phyloP scores from a whole-genome alignment of 2,113 vertebrate species.

The Falcunculus frontatus region DNA sequence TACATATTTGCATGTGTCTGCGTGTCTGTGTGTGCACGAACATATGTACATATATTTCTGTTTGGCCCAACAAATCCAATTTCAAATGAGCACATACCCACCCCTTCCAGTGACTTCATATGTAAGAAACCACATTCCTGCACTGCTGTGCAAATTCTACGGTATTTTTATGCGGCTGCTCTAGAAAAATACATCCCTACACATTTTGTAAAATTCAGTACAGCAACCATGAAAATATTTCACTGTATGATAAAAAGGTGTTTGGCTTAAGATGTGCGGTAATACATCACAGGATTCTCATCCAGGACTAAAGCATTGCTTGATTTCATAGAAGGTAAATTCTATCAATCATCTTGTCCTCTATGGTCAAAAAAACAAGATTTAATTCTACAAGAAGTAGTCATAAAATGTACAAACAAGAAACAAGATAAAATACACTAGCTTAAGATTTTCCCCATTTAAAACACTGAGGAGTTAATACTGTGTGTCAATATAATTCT shows the following conservation, averaged over 20 bases:
- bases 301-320: background rate
- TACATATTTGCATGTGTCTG: fast-evolving
- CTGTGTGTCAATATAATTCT: background rate
- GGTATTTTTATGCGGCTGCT: background rate
- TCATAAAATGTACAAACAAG: background rate
- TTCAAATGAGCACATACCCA: background rate
- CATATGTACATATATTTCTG: background rate
- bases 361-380: background rate
- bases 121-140: background rate
- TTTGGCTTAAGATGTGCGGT: background rate
- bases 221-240: background rate
- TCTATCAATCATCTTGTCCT: background rate
- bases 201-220: background rate
- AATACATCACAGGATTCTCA: background rate
- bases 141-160: background rate
- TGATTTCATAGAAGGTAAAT: slow-evolving; percentile 38
- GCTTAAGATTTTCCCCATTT: background rate
- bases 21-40: background rate
- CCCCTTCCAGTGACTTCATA: background rate
- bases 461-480: background rate
- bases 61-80: background rate
- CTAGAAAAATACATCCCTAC: background rate
- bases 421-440: background rate
- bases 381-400: background rate
- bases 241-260: background rate